phyloP scores from a whole-genome alignment of 2,113 vertebrate species.

The Oncorhynchus mykiss region DNA sequence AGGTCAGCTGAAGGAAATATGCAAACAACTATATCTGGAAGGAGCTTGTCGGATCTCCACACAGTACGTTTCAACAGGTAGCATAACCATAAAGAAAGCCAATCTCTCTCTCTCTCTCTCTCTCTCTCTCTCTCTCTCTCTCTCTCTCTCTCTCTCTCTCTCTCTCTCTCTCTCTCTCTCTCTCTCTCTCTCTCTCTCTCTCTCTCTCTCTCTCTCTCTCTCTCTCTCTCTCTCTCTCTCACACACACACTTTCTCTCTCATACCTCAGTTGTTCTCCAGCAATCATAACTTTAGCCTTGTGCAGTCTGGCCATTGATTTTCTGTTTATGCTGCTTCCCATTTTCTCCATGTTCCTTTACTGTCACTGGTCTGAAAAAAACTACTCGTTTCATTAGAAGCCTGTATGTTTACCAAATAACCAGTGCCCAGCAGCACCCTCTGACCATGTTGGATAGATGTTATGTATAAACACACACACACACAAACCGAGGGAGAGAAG shows the following conservation, averaged over 20 bases:
- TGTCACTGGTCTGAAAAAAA: slow-evolving; percentile 4
- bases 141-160: slow-evolving; percentile 4
- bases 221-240: neutral
- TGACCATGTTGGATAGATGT: slow-evolving; percentile 55
- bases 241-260: neutral
- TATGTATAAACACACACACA: slow-evolving; percentile 56
- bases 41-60: no score
- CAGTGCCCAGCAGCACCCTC: slow-evolving; percentile 16
- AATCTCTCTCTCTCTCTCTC: neutral
- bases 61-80: no score
- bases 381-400: neutral
- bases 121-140: slow-evolving; percentile 2
- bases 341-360: slow-evolving; percentile 72
- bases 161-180: slow-evolving; percentile 5
- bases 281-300: slow-evolving; percentile 83
- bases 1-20: no score
- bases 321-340: slow-evolving; percentile 66
- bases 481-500: neutral
- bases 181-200: neutral
- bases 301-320: slow-evolving; percentile 74
- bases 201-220: neutral
- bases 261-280: slow-evolving; percentile 87
- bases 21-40: no score
- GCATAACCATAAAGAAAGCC: no score
- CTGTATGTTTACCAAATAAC: slow-evolving; percentile 68